Conservation (phyloP, 2,797 vertebrate genomes). For the Forpus xanthops region DNA sequence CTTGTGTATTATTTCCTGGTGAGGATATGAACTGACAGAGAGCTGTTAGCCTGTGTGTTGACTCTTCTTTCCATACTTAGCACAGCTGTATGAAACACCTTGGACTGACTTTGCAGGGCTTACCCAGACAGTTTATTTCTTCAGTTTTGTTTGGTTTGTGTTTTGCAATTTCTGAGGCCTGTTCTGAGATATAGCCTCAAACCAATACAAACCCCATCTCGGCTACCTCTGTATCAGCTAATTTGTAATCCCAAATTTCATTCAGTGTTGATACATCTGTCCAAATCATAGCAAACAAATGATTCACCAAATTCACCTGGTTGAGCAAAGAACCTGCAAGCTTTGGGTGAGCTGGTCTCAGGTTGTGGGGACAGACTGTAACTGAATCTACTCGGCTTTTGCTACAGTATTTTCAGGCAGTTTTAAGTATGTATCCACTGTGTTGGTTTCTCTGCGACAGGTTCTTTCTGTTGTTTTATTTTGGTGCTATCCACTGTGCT, state of each 20-base stretch:
- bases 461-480: constrained; percentile 68
- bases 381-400: background rate
- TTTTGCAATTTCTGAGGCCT: background rate
- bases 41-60: background rate
- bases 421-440: background rate
- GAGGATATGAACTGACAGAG: background rate
- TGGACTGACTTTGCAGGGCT: background rate
- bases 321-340: background rate
- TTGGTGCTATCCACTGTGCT: constrained; percentile 7
- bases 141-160: background rate
- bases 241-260: background rate
- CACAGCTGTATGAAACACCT: background rate
- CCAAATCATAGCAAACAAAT: background rate
- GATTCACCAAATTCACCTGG: background rate
- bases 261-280: background rate
- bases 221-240: background rate
- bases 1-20: background rate
- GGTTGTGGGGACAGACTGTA: background rate
- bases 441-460: constrained; percentile 51
- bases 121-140: background rate
- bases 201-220: background rate
- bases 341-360: background rate
- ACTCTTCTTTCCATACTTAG: background rate
- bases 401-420: background rate
- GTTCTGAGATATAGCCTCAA: background rate